Evolutionary conservation across 1,140 invertebrate genomes (phyloP), one percentile per base, ranked within the genome.

Genomic region (Papilio xuthus): DNA sequence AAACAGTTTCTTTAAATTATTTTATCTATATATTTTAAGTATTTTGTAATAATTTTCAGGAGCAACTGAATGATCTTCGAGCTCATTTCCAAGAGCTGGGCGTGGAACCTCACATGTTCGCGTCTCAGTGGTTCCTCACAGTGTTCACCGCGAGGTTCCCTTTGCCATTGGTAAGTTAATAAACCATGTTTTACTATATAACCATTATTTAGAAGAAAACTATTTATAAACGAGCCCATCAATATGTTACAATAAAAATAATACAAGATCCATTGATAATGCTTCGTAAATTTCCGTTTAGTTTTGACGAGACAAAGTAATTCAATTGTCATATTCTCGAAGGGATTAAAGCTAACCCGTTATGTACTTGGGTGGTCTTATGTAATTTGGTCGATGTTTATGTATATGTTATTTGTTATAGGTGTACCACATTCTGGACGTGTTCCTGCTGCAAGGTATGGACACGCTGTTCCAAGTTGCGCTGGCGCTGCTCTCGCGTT

Each of bases 81-180:
- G 96, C 96, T 80, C 99, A 99, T 94, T 99, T 99, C 94, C 95
- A 95, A 82, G 97, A 98, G 88, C 96, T 98, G 88, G 97, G 97
- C 53, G 96, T 99, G 67, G 99, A 99, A 94, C 97, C 98, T 76
- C 99, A 99, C 94, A 99, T 99, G 99, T 99, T 98, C 94, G 99
- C 99, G 28, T 98, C 98, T 44, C 99, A 99, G 94, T 99, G 99
- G 99, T 99, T 99, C 95, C 96, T 99, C 28, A 99, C 99, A 0
- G 94, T 99, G 15, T 99, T 99, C 94, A 99, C 99, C 4, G 99
- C 99, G 18, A 97, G 99, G 89, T 99, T 99, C 94, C 99, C 99
- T 4, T 94, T 99, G 0, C 98, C 97, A 90, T 97, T 99, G 91
- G 99, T 99, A 76, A 85, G 87, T 88, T 44, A 37, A 47, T n/a